Evolutionary conservation across 2,888 invertebrate species (phyloP).

Genomic region (Palloptera scutellata): DNA sequence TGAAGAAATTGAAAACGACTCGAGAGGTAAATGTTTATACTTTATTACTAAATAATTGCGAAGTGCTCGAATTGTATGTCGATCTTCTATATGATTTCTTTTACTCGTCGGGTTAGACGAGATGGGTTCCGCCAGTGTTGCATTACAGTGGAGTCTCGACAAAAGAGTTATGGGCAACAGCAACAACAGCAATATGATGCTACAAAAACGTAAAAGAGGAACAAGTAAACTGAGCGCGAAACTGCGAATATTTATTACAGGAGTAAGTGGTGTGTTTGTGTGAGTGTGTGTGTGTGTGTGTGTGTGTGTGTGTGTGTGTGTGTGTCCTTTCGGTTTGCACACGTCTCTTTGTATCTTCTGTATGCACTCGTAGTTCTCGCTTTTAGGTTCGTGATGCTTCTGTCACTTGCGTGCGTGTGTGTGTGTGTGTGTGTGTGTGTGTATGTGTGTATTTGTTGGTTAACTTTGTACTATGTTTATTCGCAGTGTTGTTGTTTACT

Average conservation of each 20-base stretch:
- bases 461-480: neutral
- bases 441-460: constrained; percentile 1
- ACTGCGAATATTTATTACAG: neutral
- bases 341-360: too few species aligned
- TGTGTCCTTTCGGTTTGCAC: neutral
- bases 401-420: neutral
- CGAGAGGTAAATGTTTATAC: too few species aligned
- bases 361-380: too few species aligned
- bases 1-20: too few species aligned
- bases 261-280: constrained; percentile 11
- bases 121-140: too few species aligned
- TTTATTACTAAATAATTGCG: too few species aligned
- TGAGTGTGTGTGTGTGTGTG: neutral
- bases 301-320: neutral
- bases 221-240: neutral
- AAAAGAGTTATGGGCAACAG: too few species aligned
- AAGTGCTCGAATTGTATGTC: too few species aligned
- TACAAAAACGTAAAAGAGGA: neutral
- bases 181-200: too few species aligned
- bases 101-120: too few species aligned
- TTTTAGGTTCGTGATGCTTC: neutral
- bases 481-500: constrained; percentile 3
- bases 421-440: neutral
- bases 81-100: too few species aligned
- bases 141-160: too few species aligned